Percentiles rank a stretch among this genome's conserved stretches.
phyloP scores from a whole-genome alignment of 2,888 invertebrate genomes.

The Troides aeacus region DNA sequence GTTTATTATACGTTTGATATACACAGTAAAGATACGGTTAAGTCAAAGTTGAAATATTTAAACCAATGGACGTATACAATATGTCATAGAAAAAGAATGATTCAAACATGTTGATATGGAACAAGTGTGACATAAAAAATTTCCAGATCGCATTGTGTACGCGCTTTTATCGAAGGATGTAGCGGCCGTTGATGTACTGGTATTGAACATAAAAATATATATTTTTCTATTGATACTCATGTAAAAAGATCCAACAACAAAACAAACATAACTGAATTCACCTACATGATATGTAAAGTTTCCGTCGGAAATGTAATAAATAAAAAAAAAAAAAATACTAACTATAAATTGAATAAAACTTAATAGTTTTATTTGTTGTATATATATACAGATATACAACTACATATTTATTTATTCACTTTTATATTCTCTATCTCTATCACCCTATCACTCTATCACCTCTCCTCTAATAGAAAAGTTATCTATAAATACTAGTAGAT shows the following conservation, averaged over 20 bases:
- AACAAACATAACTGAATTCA: no score
- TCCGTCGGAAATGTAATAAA: no score
- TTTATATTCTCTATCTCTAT: no score
- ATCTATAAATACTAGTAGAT: no score
- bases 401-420: no score
- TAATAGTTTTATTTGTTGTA: no score
- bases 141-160: constrained; percentile 33
- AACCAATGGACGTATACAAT: neutral
- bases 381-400: no score
- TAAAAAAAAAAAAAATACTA: neutral
- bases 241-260: neutral
- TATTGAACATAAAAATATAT: neutral
- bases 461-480: no score
- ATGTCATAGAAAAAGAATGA: constrained; percentile 12
- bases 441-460: no score
- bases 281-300: no score
- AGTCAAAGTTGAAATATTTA: neutral
- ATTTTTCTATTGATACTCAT: neutral
- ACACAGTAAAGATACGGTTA: neutral
- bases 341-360: neutral
- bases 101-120: constrained; percentile 13
- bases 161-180: constrained; percentile 57
- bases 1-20: no score
- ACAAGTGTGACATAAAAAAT: constrained; percentile 29
- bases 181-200: constrained; percentile 41